These are phyloP conservation scores for Atlantisia rogersi DNA, from an alignment of 2,113 vertebrate genomes.

Conservation along the genomic window DNA sequence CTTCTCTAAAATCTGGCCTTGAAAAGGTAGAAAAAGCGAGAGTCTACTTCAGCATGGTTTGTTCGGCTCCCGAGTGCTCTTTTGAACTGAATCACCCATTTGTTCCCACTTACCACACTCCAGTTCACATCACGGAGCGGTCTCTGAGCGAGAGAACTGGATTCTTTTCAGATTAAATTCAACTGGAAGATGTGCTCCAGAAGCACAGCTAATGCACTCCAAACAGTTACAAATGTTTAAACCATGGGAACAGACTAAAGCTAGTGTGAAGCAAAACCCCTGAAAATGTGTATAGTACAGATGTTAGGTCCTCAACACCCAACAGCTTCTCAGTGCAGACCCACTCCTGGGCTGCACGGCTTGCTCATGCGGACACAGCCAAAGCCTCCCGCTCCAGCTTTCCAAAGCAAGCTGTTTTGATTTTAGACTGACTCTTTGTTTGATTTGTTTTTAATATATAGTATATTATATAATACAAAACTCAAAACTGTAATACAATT, in stretches of 20 bases:
- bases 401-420: constrained; percentile 52
- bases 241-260: constrained; percentile 59
- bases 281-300: constrained; percentile 10
- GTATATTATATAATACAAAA: constrained; percentile 57
- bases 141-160: constrained; percentile 33
- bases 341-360: background rate
- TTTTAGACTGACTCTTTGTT: constrained; percentile 22
- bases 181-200: constrained; percentile 67
- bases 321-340: constrained; percentile 5
- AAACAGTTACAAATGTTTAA: constrained; percentile 18
- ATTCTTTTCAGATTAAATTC: constrained; percentile 69
- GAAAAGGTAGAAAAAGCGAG: constrained; percentile 17
- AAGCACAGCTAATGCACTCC: constrained; percentile 57
- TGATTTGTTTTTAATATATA: constrained; percentile 62
- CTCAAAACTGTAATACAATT: constrained; percentile 45
- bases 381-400: background rate
- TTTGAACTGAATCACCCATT: background rate
- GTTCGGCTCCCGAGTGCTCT: background rate
- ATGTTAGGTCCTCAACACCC: constrained; percentile 40
- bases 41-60: background rate
- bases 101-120: constrained; percentile 59
- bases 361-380: background rate
- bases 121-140: constrained; percentile 31
- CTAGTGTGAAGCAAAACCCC: constrained; percentile 26
- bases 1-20: constrained; percentile 8